A percentile compares a stretch with the other conserved stretches of the same genome.
Evolutionary conservation across 1,140 invertebrate species (phyloP).

Genomic region (Cyphomyrmex costatus): DNA sequence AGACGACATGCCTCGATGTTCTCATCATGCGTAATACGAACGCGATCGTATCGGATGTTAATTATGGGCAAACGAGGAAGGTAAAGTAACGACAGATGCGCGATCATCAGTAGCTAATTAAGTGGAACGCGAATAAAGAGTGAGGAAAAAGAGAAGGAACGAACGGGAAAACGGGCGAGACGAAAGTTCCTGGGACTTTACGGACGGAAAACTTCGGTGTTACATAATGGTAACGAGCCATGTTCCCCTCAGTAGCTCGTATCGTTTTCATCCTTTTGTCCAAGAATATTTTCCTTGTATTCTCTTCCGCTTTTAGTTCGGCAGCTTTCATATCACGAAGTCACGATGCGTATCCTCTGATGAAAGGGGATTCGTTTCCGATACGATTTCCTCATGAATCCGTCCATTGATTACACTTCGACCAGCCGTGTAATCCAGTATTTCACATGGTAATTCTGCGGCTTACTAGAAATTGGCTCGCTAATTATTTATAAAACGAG

Average conservation of each 20-base stretch:
- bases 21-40: background rate
- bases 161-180: background rate
- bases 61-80: slow-evolving; percentile 7
- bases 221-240: slow-evolving; percentile 30
- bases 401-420: slow-evolving; percentile 24
- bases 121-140: background rate
- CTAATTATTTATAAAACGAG: slow-evolving; percentile 1
- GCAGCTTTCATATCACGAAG: background rate
- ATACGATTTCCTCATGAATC: slow-evolving; percentile 9
- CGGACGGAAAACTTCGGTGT: slow-evolving; percentile 40
- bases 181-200: background rate
- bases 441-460: background rate
- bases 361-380: slow-evolving; percentile 18
- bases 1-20: background rate
- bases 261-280: slow-evolving; percentile 4
- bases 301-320: background rate
- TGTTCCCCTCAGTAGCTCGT: background rate
- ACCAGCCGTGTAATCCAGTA: slow-evolving; percentile 10
- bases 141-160: background rate
- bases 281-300: background rate
- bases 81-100: background rate
- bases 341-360: background rate
- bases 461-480: background rate
- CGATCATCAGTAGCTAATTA: slow-evolving; percentile 49
- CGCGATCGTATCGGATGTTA: slow-evolving; percentile 17